Evolutionary conservation across 2,797 vertebrate genomes (phyloP).

Genomic region (Rhinoraja longicauda): DNA sequence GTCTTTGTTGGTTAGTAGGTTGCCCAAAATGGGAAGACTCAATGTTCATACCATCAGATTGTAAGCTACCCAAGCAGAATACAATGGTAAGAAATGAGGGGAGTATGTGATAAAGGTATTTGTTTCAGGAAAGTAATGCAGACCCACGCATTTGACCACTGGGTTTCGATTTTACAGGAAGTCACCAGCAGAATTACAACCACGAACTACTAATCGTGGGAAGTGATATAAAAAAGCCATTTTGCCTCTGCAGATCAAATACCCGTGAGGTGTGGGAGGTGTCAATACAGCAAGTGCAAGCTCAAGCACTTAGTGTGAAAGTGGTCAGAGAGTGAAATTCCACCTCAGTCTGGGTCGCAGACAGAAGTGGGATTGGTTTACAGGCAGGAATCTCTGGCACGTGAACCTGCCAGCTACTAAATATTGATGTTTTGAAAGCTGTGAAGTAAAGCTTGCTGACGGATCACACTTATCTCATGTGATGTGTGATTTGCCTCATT

Average conservation of each 20-base stretch:
- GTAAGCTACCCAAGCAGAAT: no score
- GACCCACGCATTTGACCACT: background rate
- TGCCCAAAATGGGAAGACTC: no score
- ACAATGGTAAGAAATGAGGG: no score
- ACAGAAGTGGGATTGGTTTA: conserved; percentile 14
- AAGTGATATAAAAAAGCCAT: background rate
- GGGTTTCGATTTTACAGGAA: background rate
- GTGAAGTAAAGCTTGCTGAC: background rate
- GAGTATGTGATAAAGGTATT: background rate
- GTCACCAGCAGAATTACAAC: background rate
- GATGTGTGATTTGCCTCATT: background rate
- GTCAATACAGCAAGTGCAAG: background rate
- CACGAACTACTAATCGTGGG: background rate
- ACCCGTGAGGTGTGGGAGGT: background rate
- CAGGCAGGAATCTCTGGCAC: background rate
- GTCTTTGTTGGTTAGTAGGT: no score
- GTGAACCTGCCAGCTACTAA: background rate
- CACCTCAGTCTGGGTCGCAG: background rate
- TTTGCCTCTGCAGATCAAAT: background rate
- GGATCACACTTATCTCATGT: background rate
- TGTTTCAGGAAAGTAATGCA: background rate
- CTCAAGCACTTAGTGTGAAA: background rate
- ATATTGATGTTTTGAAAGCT: conserved; percentile 1
- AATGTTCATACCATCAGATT: no score
- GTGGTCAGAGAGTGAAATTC: background rate